Evolutionary conservation across 2,888 invertebrate species (phyloP), one percentile per base, ranked within the genome.

Genomic region (Notocelia uddmanniana): DNA sequence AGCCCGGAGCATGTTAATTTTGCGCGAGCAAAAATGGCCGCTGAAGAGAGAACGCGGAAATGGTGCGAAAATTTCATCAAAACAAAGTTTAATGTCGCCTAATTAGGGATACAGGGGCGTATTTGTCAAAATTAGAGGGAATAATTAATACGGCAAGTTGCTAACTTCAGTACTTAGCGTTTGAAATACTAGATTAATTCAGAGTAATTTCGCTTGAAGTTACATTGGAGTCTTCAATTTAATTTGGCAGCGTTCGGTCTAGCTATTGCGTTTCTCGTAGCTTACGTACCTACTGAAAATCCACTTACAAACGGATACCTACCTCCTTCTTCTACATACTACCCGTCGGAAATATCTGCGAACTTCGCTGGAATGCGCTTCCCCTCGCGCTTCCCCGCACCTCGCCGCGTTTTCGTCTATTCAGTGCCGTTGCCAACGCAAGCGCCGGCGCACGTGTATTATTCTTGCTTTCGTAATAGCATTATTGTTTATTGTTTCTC

Each of bases 51-150:
- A 26, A 58, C 26, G 19, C 58, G 54, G 71, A 45, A 71, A 67
- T 45, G 59, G 59, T 45, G 66, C 26, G 67, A 69, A 71, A 66
- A 71, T 68, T 70, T 74, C 68, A 74, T 73, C 73, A 76, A 76
- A 78, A 79, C 79, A 83, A 84, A 83, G 80, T 84, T 85, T 75
- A 73, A 79, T 80, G 79, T 77, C 57, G 31, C 72, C 64, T 73
- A 68, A 76, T 75, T 74, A 85, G 80, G 76, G 75, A 78, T 77
- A 79, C 78, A 76, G 80, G 79, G 80, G 79, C 79, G 82, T 85
- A 84, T 86, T 85, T 85, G 83, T 83, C 85, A 81, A 83, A 88
- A 88, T 88, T 85, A 83, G 81, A 75, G 75, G 69, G 83, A 83
- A 82, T 83, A 84, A 84, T 84, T 84, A 80, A 84, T 77, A 78